Conservation (phyloP, 2,888 invertebrate genomes). For the Laothoe populi region DNA sequence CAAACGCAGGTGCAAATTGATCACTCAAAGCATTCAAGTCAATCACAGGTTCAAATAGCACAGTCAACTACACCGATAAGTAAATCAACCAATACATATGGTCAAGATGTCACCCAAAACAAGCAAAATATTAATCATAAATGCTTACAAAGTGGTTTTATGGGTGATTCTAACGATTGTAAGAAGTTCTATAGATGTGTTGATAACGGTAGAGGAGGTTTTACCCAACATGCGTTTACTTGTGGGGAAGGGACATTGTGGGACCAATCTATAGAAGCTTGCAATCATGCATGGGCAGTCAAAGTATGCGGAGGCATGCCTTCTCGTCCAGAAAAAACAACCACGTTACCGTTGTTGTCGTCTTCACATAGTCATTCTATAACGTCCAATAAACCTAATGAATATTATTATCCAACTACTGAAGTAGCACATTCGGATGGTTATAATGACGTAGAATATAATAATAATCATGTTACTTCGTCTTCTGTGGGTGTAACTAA, state of each 20-base stretch:
- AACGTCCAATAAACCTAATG: slow-evolving; percentile 32
- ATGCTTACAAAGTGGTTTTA: slow-evolving; percentile 82
- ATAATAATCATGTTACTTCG: slow-evolving; percentile 38
- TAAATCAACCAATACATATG: slow-evolving; percentile 31
- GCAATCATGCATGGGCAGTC: slow-evolving; percentile 84
- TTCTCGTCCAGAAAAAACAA: slow-evolving; percentile 32
- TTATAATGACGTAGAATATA: slow-evolving; percentile 45
- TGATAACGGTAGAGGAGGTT: slow-evolving; percentile 72
- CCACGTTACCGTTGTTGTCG: slow-evolving; percentile 35
- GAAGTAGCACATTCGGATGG: slow-evolving; percentile 38
- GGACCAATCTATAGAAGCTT: slow-evolving; percentile 83
- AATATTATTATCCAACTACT: slow-evolving; percentile 37
- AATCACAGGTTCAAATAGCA: slow-evolving; percentile 52
- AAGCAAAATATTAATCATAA: slow-evolving; percentile 30
- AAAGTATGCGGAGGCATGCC: slow-evolving; percentile 52
- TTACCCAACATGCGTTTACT: slow-evolving; percentile 80
- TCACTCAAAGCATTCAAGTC: slow-evolving; percentile 58
- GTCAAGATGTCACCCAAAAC: slow-evolving; percentile 24
- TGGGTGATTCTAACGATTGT: slow-evolving; percentile 84
- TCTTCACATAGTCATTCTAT: slow-evolving; percentile 41
- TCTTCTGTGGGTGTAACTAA: slow-evolving; percentile 35
- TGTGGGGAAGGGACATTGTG: slow-evolving; percentile 87
- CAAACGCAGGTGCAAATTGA: slow-evolving; percentile 64
- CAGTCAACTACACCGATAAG: slow-evolving; percentile 44
- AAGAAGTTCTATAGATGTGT: slow-evolving; percentile 89